These are phyloP conservation scores for Dryobota labecula DNA, from an alignment of 2,888 invertebrate species.

Conservation along the genomic window DNA sequence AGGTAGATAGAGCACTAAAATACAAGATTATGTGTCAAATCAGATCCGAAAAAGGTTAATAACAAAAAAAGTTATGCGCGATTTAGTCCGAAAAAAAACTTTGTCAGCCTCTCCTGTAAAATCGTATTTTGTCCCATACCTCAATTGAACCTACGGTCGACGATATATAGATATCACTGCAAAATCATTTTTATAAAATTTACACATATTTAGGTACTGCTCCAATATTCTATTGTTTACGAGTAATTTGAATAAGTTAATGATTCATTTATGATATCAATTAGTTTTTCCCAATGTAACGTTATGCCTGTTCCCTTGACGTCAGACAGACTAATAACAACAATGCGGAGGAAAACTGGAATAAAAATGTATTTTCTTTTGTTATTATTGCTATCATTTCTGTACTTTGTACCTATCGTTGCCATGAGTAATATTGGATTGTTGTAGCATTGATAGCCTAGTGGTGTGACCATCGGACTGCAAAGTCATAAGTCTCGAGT, in stretches of 20 bases:
- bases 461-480: too few relatives aligned
- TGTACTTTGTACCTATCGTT: not conserved
- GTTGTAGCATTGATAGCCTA: too few relatives aligned
- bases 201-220: not conserved
- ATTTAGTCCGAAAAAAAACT: too few relatives aligned
- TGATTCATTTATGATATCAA: slow-evolving; percentile 24
- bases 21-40: too few relatives aligned
- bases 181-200: not conserved
- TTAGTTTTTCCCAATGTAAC: slow-evolving; percentile 33
- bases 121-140: too few relatives aligned
- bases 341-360: slow-evolving; percentile 31
- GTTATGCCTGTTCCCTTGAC: slow-evolving; percentile 14
- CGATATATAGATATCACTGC: too few relatives aligned
- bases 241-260: slow-evolving; percentile 8
- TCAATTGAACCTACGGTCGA: too few relatives aligned
- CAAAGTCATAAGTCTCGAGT: too few relatives aligned
- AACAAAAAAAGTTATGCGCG: too few relatives aligned
- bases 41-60: too few relatives aligned
- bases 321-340: slow-evolving; percentile 39
- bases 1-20: too few relatives aligned
- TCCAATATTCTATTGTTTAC: slow-evolving; percentile 9
- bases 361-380: not conserved
- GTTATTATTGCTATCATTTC: not conserved
- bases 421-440: not conserved
- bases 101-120: too few relatives aligned